Evolutionary conservation across 2,113 vertebrate genomes (phyloP), one percentile per base, ranked within the genome.

Genomic region (Hassar affinis): DNA sequence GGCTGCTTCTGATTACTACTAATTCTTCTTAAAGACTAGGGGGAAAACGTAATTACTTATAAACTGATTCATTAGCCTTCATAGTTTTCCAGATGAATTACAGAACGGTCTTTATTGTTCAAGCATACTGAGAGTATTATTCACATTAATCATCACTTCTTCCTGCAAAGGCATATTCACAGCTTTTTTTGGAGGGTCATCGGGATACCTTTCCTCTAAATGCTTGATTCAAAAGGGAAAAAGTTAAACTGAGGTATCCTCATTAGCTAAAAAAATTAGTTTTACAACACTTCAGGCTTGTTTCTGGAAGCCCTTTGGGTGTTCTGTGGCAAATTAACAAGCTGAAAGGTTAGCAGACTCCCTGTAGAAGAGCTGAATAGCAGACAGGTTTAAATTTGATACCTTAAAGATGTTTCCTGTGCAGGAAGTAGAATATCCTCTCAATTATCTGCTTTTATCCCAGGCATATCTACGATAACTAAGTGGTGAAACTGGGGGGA

Each of bases 61-160:
- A 77, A 83, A 86, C 76, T 88, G 85, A 88, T 84, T 83, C 83
- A 89, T 87, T 90, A 88, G 87, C 52, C 11, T 17, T 6, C 10
- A 38, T 9, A 18, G 33, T 42, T 47, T 45, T 51, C 45, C 25
- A 62, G 27, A 64, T 49, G 6, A 82, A 61, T 49, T 49, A 38
- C 7, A 64, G 30, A 75, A 4, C 10, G 33, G 77, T 54, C 79
- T 85, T 85, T 49, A 62, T 88, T 84, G 90, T 88, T 88, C 76
- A 88, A 83, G 64, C 62, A 49, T 64, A 77, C 84, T 35, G 62
- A 82, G n/a, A n/a, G n/a, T n/a, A n/a, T 84, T 27, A 72, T 42
- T 59, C 38, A 15, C 12, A 87, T 89, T 1, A 69, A 89, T 79
- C 78, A 57, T 62, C 3, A 57, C 75, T 89, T 88, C 76, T 90